Conservation (phyloP, 2,113 vertebrate genomes). For the Oryctolagus cuniculus region mOryCun1.1 NC_091432.1:38386501-38387000, state of each 20-base stretch:
- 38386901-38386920: background rate
- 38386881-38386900: background rate
- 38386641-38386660: background rate
- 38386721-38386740: background rate
- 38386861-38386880: slow-evolving; percentile 7
- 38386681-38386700: background rate
- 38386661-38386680: background rate
- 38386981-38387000: background rate
- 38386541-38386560: background rate
- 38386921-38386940: background rate
- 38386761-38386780: background rate
- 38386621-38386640: background rate
- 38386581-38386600: background rate
- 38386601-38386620: background rate
- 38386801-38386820: background rate
- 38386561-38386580: background rate
- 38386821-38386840: background rate
- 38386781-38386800: background rate
- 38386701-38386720: background rate
- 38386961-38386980: background rate
- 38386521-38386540: background rate
- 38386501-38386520: background rate
- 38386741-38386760: background rate
- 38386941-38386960: background rate
- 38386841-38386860: background rate